These are phyloP conservation scores for Cochlearius cochlearius DNA, from an alignment of 2,113 vertebrate species.

Conservation along the genomic window DNA sequence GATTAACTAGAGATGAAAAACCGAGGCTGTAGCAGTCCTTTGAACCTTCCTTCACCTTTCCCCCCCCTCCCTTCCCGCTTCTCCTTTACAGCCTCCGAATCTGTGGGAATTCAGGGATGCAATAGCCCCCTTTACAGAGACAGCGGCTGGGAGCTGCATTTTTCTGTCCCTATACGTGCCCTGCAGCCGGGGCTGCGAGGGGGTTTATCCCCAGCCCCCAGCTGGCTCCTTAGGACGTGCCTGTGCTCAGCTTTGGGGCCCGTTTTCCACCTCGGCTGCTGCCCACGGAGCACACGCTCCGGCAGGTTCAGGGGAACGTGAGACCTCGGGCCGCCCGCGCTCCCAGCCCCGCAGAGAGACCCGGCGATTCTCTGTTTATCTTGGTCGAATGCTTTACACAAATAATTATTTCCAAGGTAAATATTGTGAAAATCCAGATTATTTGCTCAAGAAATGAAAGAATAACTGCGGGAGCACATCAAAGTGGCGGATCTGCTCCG, in stretches of 20 bases:
- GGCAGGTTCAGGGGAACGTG: not conserved
- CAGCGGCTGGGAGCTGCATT: not conserved
- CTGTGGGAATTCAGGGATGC: constrained; percentile 1
- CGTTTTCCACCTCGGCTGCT: not conserved
- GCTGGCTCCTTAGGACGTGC: fast-evolving
- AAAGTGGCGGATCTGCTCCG: constrained; percentile 10
- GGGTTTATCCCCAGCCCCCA: not conserved
- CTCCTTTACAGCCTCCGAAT: not conserved
- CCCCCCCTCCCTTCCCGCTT: not conserved
- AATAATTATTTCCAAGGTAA: constrained; percentile 62
- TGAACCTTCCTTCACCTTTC: constrained; percentile 50
- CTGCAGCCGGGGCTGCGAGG: fast-evolving
- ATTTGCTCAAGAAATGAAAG: constrained; percentile 69
- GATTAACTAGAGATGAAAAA: constrained; percentile 57
- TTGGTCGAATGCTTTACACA: constrained; percentile 25
- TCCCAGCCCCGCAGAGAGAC: not conserved
- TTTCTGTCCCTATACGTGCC: fast-evolving
- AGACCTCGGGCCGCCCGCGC: not conserved
- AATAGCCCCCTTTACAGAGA: not conserved
- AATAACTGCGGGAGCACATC: constrained; percentile 48
- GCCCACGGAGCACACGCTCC: fast-evolving
- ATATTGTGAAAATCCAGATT: constrained; percentile 56
- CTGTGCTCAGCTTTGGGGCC: not conserved
- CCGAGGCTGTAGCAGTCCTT: not conserved
- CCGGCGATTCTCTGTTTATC: constrained; percentile 1